Base-by-base conservation (phyloP, 2,888 invertebrate species). In the Lampropteryx suffumata region DNA sequence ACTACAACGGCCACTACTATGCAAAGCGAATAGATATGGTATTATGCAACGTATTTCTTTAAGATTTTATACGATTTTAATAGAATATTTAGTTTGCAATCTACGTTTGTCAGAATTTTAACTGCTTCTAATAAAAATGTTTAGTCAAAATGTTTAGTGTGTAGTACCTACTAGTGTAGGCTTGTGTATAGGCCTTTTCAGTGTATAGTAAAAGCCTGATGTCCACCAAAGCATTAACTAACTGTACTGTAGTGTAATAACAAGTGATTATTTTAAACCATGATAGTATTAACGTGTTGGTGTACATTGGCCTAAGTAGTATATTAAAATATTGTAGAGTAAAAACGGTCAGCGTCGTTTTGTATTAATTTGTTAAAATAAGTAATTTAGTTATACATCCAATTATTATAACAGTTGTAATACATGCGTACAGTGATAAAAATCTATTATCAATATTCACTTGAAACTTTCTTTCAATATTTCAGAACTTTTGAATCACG, bases 271-370 rank as follows among this genome's bases (percentile, higher is more conserved):
- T n/a, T n/a, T n/a, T n/a, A n/a, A n/a, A n/a, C n/a, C n/a, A n/a
- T n/a, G n/a, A n/a, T n/a, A n/a, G n/a, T n/a, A 4, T 17, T 17
- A 17, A 17, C 17, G 17, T 17, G 17, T 17, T 17, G 17, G 17
- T 17, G 17, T 17, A 17, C 17, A 17, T 2, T 17, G 17, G 17
- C 17, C 17, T 17, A 17, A 17, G 17, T 42, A 27, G 13, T 26
- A 14, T 39, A 32, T 46, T 39, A 34, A 26, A 32, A 7, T 30
- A 14, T 10, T 29, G 46, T 34, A 34, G 35, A 29, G 32, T 40
- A 3, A 4, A n/a, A 11, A 61, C 61, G 59, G 59, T 59, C 59
- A 57, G 61, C 61, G 55, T 55, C 12, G 9, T 35, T 35, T 48
- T 47, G 39, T 47, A 47, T 26, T 53, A 9, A 26, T 29, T 33